A percentile compares a stretch with the other conserved stretches of the same genome.
Evolutionary conservation across 1,140 invertebrate species (phyloP).

Genomic region (Whitmania pigra): DNA sequence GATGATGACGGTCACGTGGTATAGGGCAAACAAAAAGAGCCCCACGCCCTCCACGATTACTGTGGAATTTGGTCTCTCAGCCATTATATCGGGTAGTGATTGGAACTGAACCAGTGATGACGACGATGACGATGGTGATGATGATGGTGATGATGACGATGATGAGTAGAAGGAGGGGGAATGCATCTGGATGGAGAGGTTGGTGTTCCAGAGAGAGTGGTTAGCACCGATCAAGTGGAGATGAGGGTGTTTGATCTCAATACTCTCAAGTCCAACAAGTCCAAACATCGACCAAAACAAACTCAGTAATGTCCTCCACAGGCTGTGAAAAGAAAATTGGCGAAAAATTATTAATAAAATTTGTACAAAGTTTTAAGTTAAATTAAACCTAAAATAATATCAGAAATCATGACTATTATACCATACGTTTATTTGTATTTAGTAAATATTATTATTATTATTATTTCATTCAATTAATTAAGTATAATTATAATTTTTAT

Average conservation of each 20-base stretch:
- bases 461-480: too few relatives aligned
- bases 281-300: constrained; percentile 65
- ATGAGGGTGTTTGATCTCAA: constrained; percentile 23
- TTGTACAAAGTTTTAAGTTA: too few relatives aligned
- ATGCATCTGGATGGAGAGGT: background rate
- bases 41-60: constrained; percentile 40
- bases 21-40: constrained; percentile 49
- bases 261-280: constrained; percentile 48
- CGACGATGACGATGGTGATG: constrained; percentile 6
- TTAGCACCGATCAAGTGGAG: background rate
- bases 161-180: background rate
- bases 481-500: too few relatives aligned
- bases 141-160: background rate
- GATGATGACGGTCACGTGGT: constrained; percentile 49
- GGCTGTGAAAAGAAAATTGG: constrained; percentile 40
- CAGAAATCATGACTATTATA: too few relatives aligned
- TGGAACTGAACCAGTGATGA: background rate
- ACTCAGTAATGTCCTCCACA: constrained; percentile 52
- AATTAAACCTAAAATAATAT: too few relatives aligned
- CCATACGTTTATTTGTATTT: too few relatives aligned
- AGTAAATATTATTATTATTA: too few relatives aligned
- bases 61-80: constrained; percentile 25
- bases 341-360: too few relatives aligned
- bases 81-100: background rate
- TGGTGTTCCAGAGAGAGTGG: background rate